These are phyloP conservation scores for Drosophila jambulina DNA, from an alignment of 1,140 invertebrate genomes.

Conservation along the genomic window DNA sequence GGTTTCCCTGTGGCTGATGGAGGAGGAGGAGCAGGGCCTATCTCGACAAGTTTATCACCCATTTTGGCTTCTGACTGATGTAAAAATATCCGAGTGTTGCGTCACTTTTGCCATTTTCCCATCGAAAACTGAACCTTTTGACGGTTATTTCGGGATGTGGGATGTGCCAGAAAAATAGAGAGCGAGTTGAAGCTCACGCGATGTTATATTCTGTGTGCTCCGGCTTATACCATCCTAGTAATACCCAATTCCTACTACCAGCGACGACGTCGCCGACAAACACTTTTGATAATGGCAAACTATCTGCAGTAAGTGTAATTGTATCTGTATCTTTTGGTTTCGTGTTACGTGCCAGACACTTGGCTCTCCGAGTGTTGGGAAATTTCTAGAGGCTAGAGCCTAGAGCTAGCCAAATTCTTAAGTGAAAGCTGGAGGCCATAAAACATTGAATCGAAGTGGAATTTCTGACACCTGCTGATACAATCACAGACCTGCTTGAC, in stretches of 20 bases:
- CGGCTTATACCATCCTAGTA: constrained; percentile 19
- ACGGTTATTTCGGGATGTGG: constrained; percentile 43
- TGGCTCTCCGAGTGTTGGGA: constrained; percentile 12
- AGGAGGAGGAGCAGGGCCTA: constrained; percentile 8
- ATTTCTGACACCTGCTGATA: constrained; percentile 23
- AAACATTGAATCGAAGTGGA: background rate
- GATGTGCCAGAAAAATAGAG: constrained; percentile 45
- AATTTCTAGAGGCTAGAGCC: constrained; percentile 23
- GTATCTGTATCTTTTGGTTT: constrained; percentile 28
- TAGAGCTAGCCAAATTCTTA: background rate
- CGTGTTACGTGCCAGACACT: constrained; percentile 30
- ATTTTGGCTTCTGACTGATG: constrained; percentile 44
- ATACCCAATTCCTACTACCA: constrained; percentile 7
- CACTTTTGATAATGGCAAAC: constrained; percentile 42
- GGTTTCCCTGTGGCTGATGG: constrained; percentile 18
- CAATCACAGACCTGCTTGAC: background rate
- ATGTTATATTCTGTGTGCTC: constrained; percentile 30
- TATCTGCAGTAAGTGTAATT: constrained; percentile 23
- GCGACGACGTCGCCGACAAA: constrained; percentile 39
- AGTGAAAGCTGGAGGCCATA: constrained; percentile 17
- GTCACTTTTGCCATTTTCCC: constrained; percentile 63
- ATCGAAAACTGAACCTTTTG: constrained; percentile 33
- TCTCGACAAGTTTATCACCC: constrained; percentile 39
- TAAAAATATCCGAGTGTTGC: constrained; percentile 70
- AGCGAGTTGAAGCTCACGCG: constrained; percentile 49